Evolutionary conservation across 1,140 invertebrate genomes (phyloP), one percentile per base, ranked within the genome.

Genomic region (Aphelenchoides fujianensis): DNA sequence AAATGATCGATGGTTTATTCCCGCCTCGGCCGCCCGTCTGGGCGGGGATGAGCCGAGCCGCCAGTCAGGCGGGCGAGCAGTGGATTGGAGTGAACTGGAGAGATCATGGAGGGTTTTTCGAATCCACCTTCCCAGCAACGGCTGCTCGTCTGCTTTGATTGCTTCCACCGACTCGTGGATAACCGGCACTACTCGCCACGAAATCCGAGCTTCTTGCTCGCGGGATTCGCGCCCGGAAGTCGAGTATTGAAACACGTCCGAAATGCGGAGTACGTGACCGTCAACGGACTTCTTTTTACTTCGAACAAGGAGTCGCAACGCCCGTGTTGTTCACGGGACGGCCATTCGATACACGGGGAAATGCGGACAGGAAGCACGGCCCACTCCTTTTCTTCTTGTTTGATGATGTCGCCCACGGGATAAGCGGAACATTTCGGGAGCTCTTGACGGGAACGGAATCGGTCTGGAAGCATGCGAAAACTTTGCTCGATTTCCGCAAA

Each of bases 401-500:
- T n/a, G n/a, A n/a, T n/a, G n/a, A n/a, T n/a, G n/a, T n/a, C n/a
- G n/a, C n/a, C n/a, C n/a, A n/a, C n/a, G n/a, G n/a, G n/a, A n/a
- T n/a, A n/a, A n/a, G n/a, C n/a, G n/a, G n/a, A n/a, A n/a, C n/a
- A n/a, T n/a, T n/a, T n/a, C n/a, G n/a, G n/a, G n/a, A n/a, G n/a
- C n/a, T n/a, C n/a, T n/a, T n/a, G n/a, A n/a, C n/a, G n/a, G 12
- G 41, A 48, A 16, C 12, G 41, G 23, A 48, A 48, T 48, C 41
- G 41, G 41, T 48, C 41, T 48, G 41, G 41, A 48, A 48, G 41
- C 41, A 48, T 48, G 41, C 41, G 41, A 48, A 48, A 48, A 48
- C 23, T 48, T 48, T 48, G 41, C 41, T 48, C 41, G 41, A 48
- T 48, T 48, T 48, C 41, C 41, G 41, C 41, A 48, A 48, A 23